Evolutionary conservation across 2,797 vertebrate genomes (phyloP).

Genomic region (Erpetoichthys calabaricus): DNA sequence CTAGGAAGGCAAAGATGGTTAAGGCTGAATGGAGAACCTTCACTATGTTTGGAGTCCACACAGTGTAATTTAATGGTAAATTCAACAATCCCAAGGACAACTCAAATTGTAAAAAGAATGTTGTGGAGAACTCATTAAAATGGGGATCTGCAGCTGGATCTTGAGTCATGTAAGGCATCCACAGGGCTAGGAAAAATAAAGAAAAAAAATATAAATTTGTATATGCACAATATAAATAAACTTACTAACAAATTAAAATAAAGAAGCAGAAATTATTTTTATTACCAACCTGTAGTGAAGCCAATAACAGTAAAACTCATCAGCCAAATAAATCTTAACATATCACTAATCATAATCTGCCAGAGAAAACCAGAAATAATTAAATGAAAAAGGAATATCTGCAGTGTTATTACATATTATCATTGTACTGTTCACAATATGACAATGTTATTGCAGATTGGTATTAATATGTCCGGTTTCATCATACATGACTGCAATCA

Average conservation of each 20-base stretch:
- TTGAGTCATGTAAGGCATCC: constrained; percentile 61
- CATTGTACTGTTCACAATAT: too few species aligned
- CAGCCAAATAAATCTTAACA: constrained; percentile 87
- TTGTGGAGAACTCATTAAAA: constrained; percentile 47
- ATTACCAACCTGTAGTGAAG: constrained; percentile 70
- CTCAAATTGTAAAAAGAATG: constrained; percentile 55
- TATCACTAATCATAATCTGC: constrained; percentile 91
- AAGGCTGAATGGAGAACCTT: constrained; percentile 44
- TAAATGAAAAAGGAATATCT: too few species aligned
- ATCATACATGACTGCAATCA: too few species aligned
- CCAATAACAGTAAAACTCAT: constrained; percentile 79
- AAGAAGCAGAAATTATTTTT: too few species aligned
- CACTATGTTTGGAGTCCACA: constrained; percentile 41
- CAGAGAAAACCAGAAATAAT: too few species aligned
- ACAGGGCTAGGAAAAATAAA: constrained; percentile 35
- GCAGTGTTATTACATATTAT: too few species aligned
- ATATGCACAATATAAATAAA: too few species aligned
- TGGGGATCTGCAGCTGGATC: constrained; percentile 25
- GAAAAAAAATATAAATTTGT: too few species aligned
- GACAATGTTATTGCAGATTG: too few species aligned
- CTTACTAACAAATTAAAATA: too few species aligned
- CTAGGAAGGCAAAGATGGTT: constrained; percentile 45
- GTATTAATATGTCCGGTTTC: too few species aligned
- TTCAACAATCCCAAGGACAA: constrained; percentile 54
- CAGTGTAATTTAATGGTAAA: constrained; percentile 49